Conservation (phyloP, 2,797 vertebrate genomes). For the Lacerta viridis region DNA sequence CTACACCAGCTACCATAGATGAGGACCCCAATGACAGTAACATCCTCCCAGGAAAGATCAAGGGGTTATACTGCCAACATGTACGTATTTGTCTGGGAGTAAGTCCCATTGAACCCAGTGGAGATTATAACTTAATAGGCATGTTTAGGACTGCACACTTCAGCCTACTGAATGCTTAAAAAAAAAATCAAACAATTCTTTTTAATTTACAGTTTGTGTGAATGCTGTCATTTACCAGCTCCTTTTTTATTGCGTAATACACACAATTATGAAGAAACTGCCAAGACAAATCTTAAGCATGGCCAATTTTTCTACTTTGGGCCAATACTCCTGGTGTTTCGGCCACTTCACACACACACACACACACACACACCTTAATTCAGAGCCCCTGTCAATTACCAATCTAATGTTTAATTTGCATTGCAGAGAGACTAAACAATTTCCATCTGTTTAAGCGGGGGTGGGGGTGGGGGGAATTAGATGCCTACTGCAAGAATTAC, state of each 20-base stretch:
- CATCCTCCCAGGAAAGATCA: no score
- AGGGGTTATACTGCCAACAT: no score
- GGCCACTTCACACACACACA: not conserved
- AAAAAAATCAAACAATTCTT: no score
- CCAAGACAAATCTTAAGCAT: not conserved
- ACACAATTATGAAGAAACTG: not conserved
- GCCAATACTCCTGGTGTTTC: not conserved
- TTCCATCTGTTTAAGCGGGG: slow-evolving; percentile 39
- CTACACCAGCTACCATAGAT: no score
- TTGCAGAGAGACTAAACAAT: slow-evolving; percentile 6
- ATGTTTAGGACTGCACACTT: no score
- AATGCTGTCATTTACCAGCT: not conserved
- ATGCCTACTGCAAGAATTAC: slow-evolving; percentile 39
- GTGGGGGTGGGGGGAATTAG: not conserved
- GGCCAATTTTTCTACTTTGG: not conserved
- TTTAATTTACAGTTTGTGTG: no score
- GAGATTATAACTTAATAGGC: no score
- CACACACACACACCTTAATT: not conserved
- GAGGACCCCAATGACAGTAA: no score
- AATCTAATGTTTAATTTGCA: slow-evolving; percentile 30
- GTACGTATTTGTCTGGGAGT: no score
- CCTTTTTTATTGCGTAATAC: not conserved
- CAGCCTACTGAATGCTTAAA: no score
- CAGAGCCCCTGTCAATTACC: not conserved
- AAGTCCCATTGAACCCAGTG: no score